Conservation (phyloP, 2,797 vertebrate species). For the Parotocinclus haroldoi region DNA sequence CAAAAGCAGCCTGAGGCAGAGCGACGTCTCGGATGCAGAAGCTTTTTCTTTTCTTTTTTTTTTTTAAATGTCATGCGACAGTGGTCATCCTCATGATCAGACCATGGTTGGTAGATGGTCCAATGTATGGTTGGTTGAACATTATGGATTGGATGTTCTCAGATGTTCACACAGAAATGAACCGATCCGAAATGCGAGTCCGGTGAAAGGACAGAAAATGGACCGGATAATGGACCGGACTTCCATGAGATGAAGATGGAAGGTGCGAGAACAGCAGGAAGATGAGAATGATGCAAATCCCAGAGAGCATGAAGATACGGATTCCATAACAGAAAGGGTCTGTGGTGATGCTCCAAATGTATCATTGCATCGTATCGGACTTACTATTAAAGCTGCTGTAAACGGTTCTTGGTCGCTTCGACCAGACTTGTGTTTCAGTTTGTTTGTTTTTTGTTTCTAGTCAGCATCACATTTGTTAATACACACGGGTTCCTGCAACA, state of each 20-base stretch:
- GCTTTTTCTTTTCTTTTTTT: too few species aligned
- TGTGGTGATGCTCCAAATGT: not conserved
- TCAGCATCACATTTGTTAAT: too few species aligned
- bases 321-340: constrained; percentile 25
- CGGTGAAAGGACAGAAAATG: constrained; percentile 49
- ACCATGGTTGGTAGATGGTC: constrained; percentile 57
- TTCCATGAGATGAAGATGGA: constrained; percentile 66
- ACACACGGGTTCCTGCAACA: too few species aligned
- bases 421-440: too few species aligned
- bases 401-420: not conserved
- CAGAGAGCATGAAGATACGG: constrained; percentile 53
- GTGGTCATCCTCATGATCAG: constrained; percentile 58
- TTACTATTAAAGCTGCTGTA: constrained; percentile 6
- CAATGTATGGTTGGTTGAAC: constrained; percentile 51
- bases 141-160: constrained; percentile 48
- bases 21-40: too few species aligned
- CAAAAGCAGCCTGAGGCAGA: constrained; percentile 48
- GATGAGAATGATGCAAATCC: constrained; percentile 64
- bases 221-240: constrained; percentile 56
- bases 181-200: constrained; percentile 48
- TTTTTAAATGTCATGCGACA: constrained; percentile 57
- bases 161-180: constrained; percentile 52
- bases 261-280: constrained; percentile 61
- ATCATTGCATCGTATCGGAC: not conserved
- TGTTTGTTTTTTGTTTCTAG: too few species aligned